These are phyloP conservation scores for Gambelia wislizenii DNA, from an alignment of 2,797 vertebrate genomes.

Conservation along the genomic window DNA sequence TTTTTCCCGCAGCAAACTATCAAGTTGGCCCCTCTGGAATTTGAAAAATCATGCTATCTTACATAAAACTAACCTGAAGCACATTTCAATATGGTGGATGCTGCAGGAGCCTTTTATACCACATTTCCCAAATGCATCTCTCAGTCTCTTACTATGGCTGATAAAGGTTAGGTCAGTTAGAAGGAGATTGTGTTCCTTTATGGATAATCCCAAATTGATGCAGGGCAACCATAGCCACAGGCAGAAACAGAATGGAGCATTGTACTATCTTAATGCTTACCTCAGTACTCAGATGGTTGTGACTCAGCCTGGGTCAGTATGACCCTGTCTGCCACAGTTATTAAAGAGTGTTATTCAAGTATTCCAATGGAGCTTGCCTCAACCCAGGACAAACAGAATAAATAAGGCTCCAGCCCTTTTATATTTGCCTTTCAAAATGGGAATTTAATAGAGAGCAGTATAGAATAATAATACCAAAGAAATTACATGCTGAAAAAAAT, in stretches of 20 bases:
- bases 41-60: background rate
- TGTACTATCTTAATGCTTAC: background rate
- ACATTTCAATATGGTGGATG: background rate
- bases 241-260: background rate
- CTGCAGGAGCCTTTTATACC: background rate
- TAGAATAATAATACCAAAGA: background rate
- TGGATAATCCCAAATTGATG: constrained; percentile 15
- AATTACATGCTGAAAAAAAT: background rate
- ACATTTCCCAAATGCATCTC: background rate
- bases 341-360: constrained; percentile 1
- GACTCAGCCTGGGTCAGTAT: background rate
- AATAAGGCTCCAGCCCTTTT: background rate
- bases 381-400: background rate
- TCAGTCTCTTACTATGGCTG: background rate
- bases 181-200: background rate
- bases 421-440: constrained; percentile 1
- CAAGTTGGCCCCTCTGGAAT: background rate
- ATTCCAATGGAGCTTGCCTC: background rate
- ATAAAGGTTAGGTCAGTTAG: background rate
- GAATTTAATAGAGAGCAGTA: background rate
- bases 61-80: background rate
- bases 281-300: background rate
- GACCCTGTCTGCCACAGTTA: background rate
- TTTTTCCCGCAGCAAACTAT: background rate
- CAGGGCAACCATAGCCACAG: constrained; percentile 1